These are phyloP conservation scores for Dasysyrphus albostriatus DNA, from an alignment of 2,888 invertebrate species.

Conservation along the genomic window DNA sequence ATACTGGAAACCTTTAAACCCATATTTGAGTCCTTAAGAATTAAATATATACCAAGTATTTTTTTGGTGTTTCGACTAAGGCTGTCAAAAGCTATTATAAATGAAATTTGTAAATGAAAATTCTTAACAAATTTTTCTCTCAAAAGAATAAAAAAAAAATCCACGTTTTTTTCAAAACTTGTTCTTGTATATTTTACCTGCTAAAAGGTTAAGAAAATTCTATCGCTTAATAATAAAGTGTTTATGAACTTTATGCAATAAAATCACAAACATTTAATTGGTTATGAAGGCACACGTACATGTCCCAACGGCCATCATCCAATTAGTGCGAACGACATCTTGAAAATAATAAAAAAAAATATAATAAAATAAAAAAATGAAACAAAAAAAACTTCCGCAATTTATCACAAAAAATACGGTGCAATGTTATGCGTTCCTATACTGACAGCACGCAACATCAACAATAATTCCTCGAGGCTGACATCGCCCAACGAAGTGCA, in stretches of 20 bases:
- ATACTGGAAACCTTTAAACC: too few species aligned
- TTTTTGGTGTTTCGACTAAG: too few species aligned
- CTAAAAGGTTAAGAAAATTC: not conserved
- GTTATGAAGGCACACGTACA: conserved; percentile 54
- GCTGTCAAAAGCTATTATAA: too few species aligned
- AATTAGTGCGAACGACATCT: conserved; percentile 79
- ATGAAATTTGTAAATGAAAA: too few species aligned
- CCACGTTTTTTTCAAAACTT: too few species aligned
- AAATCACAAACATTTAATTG: conserved; percentile 64
- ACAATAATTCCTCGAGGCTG: conserved; percentile 61
- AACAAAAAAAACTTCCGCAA: conserved; percentile 66
- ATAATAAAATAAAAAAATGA: conserved; percentile 7
- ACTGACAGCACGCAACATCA: conserved; percentile 75
- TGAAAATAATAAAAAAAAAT: conserved; percentile 33
- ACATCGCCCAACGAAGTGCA: conserved; percentile 62
- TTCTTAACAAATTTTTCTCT: too few species aligned
- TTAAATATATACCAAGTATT: too few species aligned
- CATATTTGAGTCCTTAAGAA: too few species aligned
- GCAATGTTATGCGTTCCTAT: conserved; percentile 61
- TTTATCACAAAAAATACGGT: conserved; percentile 65
- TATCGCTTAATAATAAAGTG: conserved; percentile 54
- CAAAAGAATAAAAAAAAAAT: too few species aligned
- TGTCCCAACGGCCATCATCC: conserved; percentile 70
- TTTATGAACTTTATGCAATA: conserved; percentile 58
- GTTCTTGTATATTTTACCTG: too few species aligned